phyloP scores from a whole-genome alignment of 2,797 vertebrate species.

The Hippocampus kuda region DNA sequence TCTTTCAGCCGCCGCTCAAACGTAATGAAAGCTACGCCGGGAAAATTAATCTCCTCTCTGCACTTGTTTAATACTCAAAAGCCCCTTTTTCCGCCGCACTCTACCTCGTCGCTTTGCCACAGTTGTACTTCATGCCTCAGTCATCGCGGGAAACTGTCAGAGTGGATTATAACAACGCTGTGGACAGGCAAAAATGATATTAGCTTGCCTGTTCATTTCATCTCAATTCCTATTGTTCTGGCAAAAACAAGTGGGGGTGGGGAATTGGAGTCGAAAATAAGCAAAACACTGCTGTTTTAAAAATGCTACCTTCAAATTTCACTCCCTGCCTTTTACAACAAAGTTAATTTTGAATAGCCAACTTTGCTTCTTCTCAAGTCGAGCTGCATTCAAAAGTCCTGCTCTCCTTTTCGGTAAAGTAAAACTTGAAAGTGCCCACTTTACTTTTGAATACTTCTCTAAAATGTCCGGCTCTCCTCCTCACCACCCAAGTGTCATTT shows the following conservation, averaged over 20 bases:
- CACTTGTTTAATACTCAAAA: constrained; percentile 5
- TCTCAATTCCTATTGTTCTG: not conserved
- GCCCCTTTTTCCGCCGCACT: not conserved
- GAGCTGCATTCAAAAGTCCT: not conserved
- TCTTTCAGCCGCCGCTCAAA: constrained; percentile 46
- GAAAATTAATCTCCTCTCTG: constrained; percentile 18
- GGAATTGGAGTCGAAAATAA: not conserved
- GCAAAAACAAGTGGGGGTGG: not conserved
- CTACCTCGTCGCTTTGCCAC: not conserved
- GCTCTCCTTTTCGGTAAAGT: no score
- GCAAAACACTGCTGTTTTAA: not conserved
- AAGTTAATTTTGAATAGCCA: no score
- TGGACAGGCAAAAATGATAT: not conserved
- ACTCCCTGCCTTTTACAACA: no score
- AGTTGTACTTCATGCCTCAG: not conserved
- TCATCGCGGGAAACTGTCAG: not conserved
- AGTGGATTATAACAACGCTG: not conserved
- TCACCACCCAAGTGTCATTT: no score
- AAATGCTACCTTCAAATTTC: no score
- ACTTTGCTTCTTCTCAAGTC: no score
- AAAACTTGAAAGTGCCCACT: no score
- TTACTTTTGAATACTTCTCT: no score
- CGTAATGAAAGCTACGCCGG: constrained; percentile 48
- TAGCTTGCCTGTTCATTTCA: not conserved
- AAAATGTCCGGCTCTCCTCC: no score